phyloP scores from a whole-genome alignment of 1,140 invertebrate species.

The Drosophila sproati region DNA sequence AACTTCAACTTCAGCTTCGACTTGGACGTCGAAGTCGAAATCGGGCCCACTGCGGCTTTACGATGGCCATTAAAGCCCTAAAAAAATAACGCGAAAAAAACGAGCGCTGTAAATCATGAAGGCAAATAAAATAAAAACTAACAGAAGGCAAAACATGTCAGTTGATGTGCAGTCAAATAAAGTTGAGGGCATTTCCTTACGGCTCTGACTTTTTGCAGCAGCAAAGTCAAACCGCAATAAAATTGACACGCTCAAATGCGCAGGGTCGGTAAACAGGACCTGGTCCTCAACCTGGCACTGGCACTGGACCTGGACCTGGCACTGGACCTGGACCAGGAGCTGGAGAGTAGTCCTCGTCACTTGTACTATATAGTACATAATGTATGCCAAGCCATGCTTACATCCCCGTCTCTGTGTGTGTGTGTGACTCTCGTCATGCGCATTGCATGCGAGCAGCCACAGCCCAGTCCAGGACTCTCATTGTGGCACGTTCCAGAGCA shows the following conservation, averaged over 20 bases:
- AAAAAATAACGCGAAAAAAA: conserved; percentile 82
- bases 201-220: conserved; percentile 22
- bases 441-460: conserved; percentile 17
- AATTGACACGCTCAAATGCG: conserved; percentile 75
- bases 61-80: conserved; percentile 74
- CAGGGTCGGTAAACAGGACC: conserved; percentile 52
- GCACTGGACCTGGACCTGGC: too few relatives aligned
- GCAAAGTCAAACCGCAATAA: conserved; percentile 84
- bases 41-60: conserved; percentile 72
- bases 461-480: conserved; percentile 4
- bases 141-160: neutral
- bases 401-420: conserved; percentile 10
- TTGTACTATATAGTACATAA: conserved; percentile 36
- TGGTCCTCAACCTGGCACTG: neutral
- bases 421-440: conserved; percentile 16
- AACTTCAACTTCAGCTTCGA: conserved; percentile 7
- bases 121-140: conserved; percentile 21
- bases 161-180: too few relatives aligned
- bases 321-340: neutral
- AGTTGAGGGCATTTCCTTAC: conserved; percentile 18
- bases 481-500: conserved; percentile 1
- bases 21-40: neutral
- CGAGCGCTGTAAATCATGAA: conserved; percentile 74
- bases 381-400: conserved; percentile 35
- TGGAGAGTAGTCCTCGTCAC: conserved; percentile 4